phyloP scores from a whole-genome alignment of 2,113 vertebrate genomes.

The Alligator mississippiensis region DNA sequence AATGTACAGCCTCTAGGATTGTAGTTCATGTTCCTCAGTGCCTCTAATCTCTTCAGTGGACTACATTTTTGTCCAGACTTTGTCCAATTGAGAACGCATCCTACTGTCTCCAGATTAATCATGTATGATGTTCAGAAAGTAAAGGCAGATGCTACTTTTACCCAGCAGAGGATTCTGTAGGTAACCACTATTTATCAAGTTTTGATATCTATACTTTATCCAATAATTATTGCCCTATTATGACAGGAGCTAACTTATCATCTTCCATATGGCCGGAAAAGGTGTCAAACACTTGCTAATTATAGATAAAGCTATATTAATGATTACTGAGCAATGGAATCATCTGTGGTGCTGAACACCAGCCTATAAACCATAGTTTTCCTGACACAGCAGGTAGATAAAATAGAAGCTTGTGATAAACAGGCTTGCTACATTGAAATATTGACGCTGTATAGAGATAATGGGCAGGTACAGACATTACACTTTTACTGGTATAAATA shows the following conservation, averaged over 20 bases:
- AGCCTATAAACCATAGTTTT: neutral
- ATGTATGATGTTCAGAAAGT: slow-evolving; percentile 19
- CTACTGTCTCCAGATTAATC: neutral
- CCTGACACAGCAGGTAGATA: neutral
- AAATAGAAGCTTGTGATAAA: slow-evolving; percentile 1
- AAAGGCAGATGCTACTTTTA: slow-evolving; percentile 56
- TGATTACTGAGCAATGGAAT: slow-evolving; percentile 37
- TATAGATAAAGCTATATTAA: slow-evolving; percentile 60
- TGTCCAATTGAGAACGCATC: neutral
- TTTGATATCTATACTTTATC: slow-evolving; percentile 48
- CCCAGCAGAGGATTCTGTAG: slow-evolving; percentile 34
- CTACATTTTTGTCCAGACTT: neutral
- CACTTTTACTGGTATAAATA: too few relatives aligned
- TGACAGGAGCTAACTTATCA: slow-evolving; percentile 56
- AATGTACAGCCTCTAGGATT: neutral
- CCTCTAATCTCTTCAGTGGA: neutral
- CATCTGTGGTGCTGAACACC: slow-evolving; percentile 35
- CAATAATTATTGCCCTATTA: slow-evolving; percentile 42
- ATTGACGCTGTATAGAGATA: neutral
- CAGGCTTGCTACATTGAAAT: neutral
- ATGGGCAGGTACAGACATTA: neutral
- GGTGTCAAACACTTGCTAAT: slow-evolving; percentile 42
- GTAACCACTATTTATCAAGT: slow-evolving; percentile 51
- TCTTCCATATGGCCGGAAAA: slow-evolving; percentile 58
- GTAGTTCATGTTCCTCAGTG: neutral